Evolutionary conservation across 1,140 invertebrate species (phyloP).

Genomic region (Trigoniulus corallinus): DNA sequence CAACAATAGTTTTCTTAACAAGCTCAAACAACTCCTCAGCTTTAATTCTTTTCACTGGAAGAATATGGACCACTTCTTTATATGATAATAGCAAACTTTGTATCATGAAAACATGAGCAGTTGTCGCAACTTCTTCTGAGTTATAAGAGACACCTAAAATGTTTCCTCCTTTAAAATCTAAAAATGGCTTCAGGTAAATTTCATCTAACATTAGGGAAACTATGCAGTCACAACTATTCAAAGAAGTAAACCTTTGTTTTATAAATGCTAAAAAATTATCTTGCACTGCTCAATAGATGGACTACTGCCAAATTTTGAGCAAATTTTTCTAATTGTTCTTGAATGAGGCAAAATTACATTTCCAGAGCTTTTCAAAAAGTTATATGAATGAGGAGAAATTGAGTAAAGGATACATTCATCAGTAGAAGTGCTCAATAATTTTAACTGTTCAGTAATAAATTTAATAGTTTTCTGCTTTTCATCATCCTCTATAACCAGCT

Average conservation of each 20-base stretch:
- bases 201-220: conserved; percentile 12
- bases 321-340: too few relatives aligned
- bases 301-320: too few relatives aligned
- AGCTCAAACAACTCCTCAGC: conserved; percentile 7
- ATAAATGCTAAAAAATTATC: conserved; percentile 1
- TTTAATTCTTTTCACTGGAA: conserved; percentile 10
- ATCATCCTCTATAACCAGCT: too few relatives aligned
- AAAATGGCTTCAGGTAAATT: conserved; percentile 13
- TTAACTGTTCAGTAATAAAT: too few relatives aligned
- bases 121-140: conserved; percentile 8
- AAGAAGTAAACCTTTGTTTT: background rate
- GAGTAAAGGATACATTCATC: too few relatives aligned
- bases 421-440: too few relatives aligned
- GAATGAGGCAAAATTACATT: too few relatives aligned
- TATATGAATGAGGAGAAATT: too few relatives aligned
- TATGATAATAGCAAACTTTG: conserved; percentile 7
- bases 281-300: too few relatives aligned
- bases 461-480: too few relatives aligned
- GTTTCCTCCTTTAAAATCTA: conserved; percentile 14
- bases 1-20: conserved; percentile 9
- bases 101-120: conserved; percentile 14
- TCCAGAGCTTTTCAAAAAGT: too few relatives aligned
- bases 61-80: conserved; percentile 12
- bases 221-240: background rate
- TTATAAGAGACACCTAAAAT: conserved; percentile 11